Percentiles rank a stretch among this genome's conserved stretches.
Evolutionary conservation across 2,888 invertebrate genomes (phyloP).

Genomic region (Drosophila formosana): DNA sequence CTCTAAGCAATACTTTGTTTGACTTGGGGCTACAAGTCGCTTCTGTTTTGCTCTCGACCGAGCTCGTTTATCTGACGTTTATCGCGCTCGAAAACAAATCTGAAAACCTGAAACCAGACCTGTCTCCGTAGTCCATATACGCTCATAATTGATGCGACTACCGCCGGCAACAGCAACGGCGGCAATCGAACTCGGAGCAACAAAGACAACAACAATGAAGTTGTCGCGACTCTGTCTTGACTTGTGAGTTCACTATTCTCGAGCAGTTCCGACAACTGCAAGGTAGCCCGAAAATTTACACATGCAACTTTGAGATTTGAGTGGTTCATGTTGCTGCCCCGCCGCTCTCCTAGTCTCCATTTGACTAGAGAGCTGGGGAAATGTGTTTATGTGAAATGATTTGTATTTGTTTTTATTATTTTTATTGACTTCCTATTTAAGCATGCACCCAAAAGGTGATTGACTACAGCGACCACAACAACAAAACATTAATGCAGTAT

Average conservation of each 20-base stretch:
- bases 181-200: conserved; percentile 5
- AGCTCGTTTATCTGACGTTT: conserved; percentile 74
- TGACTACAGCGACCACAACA: conserved; percentile 62
- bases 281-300: conserved; percentile 66
- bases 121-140: conserved; percentile 73
- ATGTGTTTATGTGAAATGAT: conserved; percentile 47
- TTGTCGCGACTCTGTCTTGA: conserved; percentile 61
- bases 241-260: conserved; percentile 69
- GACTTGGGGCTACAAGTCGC: conserved; percentile 35
- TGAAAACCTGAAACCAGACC: conserved; percentile 72
- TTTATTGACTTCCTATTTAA: conserved; percentile 74
- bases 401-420: conserved; percentile 53
- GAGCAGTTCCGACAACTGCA: conserved; percentile 73
- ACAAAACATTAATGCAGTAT: conserved; percentile 47
- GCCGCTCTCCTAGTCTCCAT: background rate
- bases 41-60: conserved; percentile 68
- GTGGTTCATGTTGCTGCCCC: conserved; percentile 24
- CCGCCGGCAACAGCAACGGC: conserved; percentile 44
- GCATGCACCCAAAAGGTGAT: conserved; percentile 68
- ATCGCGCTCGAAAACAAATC: conserved; percentile 69
- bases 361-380: conserved; percentile 21
- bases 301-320: conserved; percentile 48
- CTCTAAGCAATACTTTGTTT: conserved; percentile 8
- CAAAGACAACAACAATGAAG: conserved; percentile 51
- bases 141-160: conserved; percentile 71